Evolutionary conservation across 2,888 invertebrate species (phyloP), one percentile per base, ranked within the genome.

Genomic region (Malthinus flaveolus): DNA sequence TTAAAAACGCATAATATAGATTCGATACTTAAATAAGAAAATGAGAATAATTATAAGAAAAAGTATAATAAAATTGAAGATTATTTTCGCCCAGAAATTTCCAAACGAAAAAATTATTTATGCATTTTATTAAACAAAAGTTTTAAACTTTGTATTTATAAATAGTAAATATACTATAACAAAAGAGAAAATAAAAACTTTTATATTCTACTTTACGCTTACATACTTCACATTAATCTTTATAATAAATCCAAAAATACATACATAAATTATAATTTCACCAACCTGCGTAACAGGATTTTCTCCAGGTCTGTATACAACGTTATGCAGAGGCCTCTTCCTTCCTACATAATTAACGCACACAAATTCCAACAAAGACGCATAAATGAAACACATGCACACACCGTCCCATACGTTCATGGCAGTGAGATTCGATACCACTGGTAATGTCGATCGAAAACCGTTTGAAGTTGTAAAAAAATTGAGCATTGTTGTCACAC

Each of bases 351-450:
- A 95, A 84, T 95, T 95, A 75, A 95, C 95, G 80, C 94, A 93
- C 51, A 95, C 95, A 79, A 95, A 95, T 81, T 95, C 95, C 71
- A 95, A 85, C 59, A 95, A 85, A 50, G 94, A 94, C 59, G 95
- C 95, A 82, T 95, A 95, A 79, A 95, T 95, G 85, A 95, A 95
- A 80, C 94, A 95, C 95, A 95, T 95, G 80, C 95, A 95, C 66
- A 95, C 95, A 60, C 95, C 95, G 78, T 95, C 95, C 95, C 95
- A 95, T 49, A 95, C 93, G 82, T 95, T 95, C 95, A 95, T 95
- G 42, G 95, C 95, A 53, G 94, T 94, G 72, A 95, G 80, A 80
- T 95, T 95, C 52, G 95, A 95, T 63, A 95, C 95, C 70, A 95
- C 95, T 13, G 95, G 95, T 74, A 95, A 83, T 49, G 94, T 95